These are phyloP conservation scores for Poecilia latipinna DNA, from an alignment of 2,113 vertebrate species.

Conservation along the genomic window DNA sequence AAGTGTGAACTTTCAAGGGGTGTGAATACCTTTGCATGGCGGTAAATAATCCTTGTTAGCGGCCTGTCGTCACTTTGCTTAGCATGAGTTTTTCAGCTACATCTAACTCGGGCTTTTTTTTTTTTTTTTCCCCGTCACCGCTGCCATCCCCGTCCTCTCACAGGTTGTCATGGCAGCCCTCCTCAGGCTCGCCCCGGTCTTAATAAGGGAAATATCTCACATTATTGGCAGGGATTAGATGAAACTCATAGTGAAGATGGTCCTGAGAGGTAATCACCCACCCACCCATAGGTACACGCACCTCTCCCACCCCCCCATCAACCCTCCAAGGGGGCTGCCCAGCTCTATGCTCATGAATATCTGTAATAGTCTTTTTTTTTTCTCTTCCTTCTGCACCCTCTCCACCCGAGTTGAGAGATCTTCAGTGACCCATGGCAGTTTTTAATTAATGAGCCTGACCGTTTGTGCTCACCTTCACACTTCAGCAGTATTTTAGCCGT, in stretches of 20 bases:
- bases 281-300: background rate
- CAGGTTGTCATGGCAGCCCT: conserved; percentile 1
- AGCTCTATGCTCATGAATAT: conserved; percentile 53
- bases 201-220: conserved; percentile 25
- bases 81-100: conserved; percentile 14
- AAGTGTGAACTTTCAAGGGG: background rate
- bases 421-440: conserved; percentile 60
- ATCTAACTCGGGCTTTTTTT: conserved; percentile 1
- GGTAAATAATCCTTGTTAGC: conserved; percentile 30
- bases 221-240: conserved; percentile 27
- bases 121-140: conserved; percentile 4
- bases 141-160: background rate
- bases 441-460: conserved; percentile 66
- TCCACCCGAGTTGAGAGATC: conserved; percentile 50
- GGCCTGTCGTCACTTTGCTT: conserved; percentile 21
- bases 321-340: conserved; percentile 9
- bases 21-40: too few relatives aligned
- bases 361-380: conserved; percentile 25
- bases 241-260: conserved; percentile 10
- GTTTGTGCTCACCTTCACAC: conserved; percentile 59
- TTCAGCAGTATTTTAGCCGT: conserved; percentile 58
- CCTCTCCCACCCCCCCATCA: background rate
- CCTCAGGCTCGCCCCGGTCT: background rate
- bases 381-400: background rate
- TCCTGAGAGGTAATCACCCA: conserved; percentile 18